phyloP scores from a whole-genome alignment of 2,888 invertebrate genomes.

The Lamproptera curius region DNA sequence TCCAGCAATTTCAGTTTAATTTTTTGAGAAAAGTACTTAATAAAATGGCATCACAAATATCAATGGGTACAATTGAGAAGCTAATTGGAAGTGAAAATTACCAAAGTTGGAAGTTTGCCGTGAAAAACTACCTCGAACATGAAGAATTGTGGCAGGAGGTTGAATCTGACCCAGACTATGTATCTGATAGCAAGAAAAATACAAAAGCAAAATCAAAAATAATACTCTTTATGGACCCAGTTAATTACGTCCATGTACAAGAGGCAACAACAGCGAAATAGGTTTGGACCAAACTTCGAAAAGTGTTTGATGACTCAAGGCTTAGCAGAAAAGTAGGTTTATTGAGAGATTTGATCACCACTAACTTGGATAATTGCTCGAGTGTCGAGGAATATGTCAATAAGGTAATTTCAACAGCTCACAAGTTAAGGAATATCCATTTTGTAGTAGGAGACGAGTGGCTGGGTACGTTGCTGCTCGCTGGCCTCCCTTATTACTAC shows the following conservation, averaged over 20 bases:
- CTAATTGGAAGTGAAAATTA: conserved; percentile 21
- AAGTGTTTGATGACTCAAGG: conserved; percentile 20
- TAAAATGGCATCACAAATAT: background rate
- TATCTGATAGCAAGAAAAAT: conserved; percentile 3
- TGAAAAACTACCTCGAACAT: conserved; percentile 22
- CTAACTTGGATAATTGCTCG: conserved; percentile 7
- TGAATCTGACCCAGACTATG: background rate
- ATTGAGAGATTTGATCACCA: conserved; percentile 13
- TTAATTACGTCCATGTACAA: conserved; percentile 23
- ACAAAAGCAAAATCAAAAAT: conserved; percentile 19
- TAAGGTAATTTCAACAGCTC: conserved; percentile 13
- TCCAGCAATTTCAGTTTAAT: conserved; percentile 5
- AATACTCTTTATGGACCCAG: conserved; percentile 21
- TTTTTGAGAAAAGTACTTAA: background rate
- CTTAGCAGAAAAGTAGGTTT: conserved; percentile 14
- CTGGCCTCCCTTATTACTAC: conserved; percentile 14
- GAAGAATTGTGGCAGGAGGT: conserved; percentile 23
- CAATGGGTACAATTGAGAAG: conserved; percentile 9
- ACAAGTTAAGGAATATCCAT: conserved; percentile 13
- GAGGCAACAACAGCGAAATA: conserved; percentile 21
- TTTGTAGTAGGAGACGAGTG: conserved; percentile 20
- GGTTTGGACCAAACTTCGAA: conserved; percentile 23
- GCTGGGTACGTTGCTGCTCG: conserved; percentile 15
- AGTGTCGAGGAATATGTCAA: conserved; percentile 15
- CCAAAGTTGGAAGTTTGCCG: conserved; percentile 21